Conservation (phyloP, 2,797 vertebrate species). For the Hydrolagus colliei region DNA sequence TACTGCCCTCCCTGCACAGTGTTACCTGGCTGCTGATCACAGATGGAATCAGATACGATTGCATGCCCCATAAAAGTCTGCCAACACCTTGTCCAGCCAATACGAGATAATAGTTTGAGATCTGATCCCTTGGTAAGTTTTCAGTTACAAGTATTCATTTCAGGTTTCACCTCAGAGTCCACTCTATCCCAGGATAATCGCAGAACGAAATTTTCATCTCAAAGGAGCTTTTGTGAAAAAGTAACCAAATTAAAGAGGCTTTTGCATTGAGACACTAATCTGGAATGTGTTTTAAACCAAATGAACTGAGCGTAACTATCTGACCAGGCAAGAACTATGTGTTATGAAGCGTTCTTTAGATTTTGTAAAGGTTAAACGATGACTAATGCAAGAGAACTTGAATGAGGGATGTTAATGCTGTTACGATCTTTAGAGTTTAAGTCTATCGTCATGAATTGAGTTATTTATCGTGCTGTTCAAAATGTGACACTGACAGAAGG, state of each 20-base stretch:
- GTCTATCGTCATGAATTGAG: too few species aligned
- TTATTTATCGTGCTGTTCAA: too few species aligned
- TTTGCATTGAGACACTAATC: background rate
- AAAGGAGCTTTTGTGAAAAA: slow-evolving; percentile 23
- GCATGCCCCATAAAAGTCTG: background rate
- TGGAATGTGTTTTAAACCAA: background rate
- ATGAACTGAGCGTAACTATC: background rate
- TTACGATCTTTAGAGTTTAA: background rate
- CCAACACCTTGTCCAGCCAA: slow-evolving; percentile 4
- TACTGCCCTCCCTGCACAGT: slow-evolving; percentile 4
- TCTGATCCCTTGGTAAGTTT: background rate
- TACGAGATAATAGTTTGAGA: slow-evolving; percentile 4
- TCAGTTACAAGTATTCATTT: slow-evolving; percentile 1
- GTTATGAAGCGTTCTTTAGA: background rate
- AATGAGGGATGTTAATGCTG: background rate
- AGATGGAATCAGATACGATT: background rate
- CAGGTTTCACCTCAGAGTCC: slow-evolving; percentile 4
- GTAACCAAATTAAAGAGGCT: background rate
- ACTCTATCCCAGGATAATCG: background rate
- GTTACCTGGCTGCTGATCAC: background rate
- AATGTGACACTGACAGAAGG: too few species aligned
- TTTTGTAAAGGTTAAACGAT: background rate
- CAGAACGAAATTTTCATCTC: background rate
- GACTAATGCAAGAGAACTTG: background rate
- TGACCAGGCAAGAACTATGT: background rate